phyloP scores from a whole-genome alignment of 2,113 vertebrate species.

The Silurus glanis region DNA sequence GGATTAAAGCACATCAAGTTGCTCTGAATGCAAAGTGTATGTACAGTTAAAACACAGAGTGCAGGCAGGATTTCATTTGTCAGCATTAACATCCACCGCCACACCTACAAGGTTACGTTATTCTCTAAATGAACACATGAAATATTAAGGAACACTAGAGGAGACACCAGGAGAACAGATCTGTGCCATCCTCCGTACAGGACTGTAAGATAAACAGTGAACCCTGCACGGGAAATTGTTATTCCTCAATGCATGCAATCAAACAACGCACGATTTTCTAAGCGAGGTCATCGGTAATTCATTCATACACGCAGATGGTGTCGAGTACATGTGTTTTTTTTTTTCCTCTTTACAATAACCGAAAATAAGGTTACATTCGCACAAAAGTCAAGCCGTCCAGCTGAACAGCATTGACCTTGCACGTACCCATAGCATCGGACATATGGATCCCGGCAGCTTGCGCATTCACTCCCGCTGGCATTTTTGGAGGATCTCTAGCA shows the following conservation, averaged over 20 bases:
- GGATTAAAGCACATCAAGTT: neutral
- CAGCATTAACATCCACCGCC: conserved; percentile 7
- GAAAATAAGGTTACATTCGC: neutral
- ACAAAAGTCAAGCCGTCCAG: neutral
- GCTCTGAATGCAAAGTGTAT: neutral
- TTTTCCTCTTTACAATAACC: neutral
- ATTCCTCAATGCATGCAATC: neutral
- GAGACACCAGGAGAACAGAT: neutral
- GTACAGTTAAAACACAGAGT: neutral
- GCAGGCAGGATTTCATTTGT: neutral
- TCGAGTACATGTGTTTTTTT: too few species aligned
- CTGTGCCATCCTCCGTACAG: neutral
- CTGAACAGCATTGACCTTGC: conserved; percentile 70
- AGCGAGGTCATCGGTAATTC: neutral
- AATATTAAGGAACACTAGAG: neutral
- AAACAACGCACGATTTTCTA: neutral
- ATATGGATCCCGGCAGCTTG: conserved; percentile 70
- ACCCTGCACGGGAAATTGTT: neutral
- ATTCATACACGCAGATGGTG: neutral
- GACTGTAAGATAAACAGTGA: neutral
- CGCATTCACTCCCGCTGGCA: conserved; percentile 71
- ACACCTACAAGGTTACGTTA: neutral
- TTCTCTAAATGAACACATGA: neutral
- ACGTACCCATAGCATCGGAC: conserved; percentile 74
- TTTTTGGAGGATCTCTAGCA: conserved; percentile 50